These are phyloP conservation scores for Pammene fasciana DNA, from an alignment of 2,888 invertebrate genomes.

Conservation along the genomic window DNA sequence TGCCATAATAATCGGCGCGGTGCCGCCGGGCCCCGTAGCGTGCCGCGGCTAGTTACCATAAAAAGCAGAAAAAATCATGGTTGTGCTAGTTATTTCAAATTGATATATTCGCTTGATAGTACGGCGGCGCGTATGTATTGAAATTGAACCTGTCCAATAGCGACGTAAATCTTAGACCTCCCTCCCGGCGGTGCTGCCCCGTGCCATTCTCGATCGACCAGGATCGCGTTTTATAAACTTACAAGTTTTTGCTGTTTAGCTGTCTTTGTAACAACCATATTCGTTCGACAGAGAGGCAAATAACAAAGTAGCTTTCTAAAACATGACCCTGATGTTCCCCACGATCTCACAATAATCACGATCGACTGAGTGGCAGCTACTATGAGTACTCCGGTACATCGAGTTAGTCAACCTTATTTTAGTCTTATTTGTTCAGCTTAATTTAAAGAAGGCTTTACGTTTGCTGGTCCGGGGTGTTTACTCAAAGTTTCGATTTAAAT, in stretches of 20 bases:
- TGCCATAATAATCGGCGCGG: conserved; percentile 58
- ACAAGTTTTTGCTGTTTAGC: no score
- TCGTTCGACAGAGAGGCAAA: no score
- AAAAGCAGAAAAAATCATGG: conserved; percentile 76
- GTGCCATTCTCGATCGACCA: not conserved
- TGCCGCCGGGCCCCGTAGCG: conserved; percentile 61
- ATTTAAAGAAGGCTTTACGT: conserved; percentile 67
- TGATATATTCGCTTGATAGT: conserved; percentile 73
- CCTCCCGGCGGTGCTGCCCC: conserved; percentile 43
- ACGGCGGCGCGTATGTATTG: conserved; percentile 61
- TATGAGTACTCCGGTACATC: conserved; percentile 49
- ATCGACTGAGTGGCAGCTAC: no score
- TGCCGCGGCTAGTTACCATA: conserved; percentile 68
- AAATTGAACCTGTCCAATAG: conserved; percentile 54
- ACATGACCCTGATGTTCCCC: no score
- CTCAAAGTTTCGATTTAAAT: conserved; percentile 70
- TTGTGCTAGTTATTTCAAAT: conserved; percentile 82
- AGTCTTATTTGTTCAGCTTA: conserved; percentile 80
- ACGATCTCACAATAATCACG: no score
- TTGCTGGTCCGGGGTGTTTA: conserved; percentile 58
- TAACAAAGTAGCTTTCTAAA: no score
- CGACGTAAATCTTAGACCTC: conserved; percentile 47
- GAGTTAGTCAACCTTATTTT: conserved; percentile 58
- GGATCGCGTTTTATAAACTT: not conserved
- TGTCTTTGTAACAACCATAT: no score